Evolutionary conservation across 1,140 invertebrate species (phyloP).

Genomic region (Lordiphosa collinella): DNA sequence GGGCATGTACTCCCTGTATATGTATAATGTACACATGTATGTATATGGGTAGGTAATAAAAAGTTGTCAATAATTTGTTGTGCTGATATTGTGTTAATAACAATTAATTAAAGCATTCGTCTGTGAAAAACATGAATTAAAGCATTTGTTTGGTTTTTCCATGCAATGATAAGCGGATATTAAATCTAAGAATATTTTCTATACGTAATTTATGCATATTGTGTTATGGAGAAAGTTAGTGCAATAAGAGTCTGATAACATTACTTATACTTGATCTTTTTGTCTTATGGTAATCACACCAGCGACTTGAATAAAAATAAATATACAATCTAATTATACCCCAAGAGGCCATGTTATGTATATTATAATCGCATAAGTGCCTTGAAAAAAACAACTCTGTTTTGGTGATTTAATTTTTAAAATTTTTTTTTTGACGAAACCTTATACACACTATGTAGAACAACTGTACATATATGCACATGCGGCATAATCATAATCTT

Average conservation of each 20-base stretch:
- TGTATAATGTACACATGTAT: too few relatives aligned
- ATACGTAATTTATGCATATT: too few relatives aligned
- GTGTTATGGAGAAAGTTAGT: background rate
- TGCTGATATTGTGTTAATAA: conserved; percentile 31
- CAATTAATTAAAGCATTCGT: conserved; percentile 60
- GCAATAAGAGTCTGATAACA: background rate
- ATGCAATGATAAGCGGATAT: too few relatives aligned
- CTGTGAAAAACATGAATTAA: conserved; percentile 26
- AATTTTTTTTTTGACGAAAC: conserved; percentile 6
- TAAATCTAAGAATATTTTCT: too few relatives aligned
- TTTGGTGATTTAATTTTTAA: conserved; percentile 10
- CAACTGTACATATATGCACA: conserved; percentile 33
- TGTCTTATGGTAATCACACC: conserved; percentile 7
- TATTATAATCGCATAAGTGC: conserved; percentile 1
- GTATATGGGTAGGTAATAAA: conserved; percentile 1
- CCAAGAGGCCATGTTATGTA: conserved; percentile 1
- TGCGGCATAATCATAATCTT: conserved; percentile 41
- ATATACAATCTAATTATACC: conserved; percentile 18
- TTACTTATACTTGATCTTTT: conserved; percentile 1
- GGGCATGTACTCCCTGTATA: background rate
- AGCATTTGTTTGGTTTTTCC: conserved; percentile 9
- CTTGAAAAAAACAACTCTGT: conserved; percentile 3
- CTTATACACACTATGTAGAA: too few relatives aligned
- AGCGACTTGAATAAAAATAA: background rate
- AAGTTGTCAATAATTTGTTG: conserved; percentile 31